Conservation (phyloP, 2,113 vertebrate species). For the Syngnathoides biaculeatus region DNA sequence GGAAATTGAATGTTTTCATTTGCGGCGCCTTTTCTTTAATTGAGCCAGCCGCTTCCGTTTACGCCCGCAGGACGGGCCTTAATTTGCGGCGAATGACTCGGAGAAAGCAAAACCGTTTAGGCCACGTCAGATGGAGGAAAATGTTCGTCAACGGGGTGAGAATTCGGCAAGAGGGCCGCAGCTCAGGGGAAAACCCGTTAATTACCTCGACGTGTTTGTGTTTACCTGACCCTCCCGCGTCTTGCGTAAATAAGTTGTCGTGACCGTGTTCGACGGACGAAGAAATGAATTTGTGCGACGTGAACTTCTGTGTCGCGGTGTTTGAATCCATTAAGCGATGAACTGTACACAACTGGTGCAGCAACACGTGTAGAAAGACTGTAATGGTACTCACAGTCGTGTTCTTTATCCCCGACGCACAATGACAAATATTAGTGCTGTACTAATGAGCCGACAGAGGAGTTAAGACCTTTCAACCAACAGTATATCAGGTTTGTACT, state of each 20-base stretch:
- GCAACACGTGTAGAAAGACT: not conserved
- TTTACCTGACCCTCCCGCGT: not conserved
- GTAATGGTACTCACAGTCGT: not conserved
- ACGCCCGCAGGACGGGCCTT: not conserved
- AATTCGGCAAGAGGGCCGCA: not conserved
- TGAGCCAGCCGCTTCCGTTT: not conserved
- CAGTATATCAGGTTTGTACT: too few species aligned
- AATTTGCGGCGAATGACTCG: conserved; percentile 7
- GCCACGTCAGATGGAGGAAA: not conserved
- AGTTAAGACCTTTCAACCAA: too few species aligned
- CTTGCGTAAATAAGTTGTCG: conserved; percentile 18
- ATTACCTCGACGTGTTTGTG: not conserved
- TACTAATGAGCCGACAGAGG: not conserved
- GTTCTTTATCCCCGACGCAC: not conserved
- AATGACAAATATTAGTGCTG: not conserved
- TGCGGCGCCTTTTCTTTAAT: not conserved
- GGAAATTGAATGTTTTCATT: conserved; percentile 2
- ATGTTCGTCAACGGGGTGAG: not conserved
- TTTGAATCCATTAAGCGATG: too few species aligned
- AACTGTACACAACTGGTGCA: too few species aligned
- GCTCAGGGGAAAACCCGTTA: not conserved
- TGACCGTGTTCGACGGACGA: not conserved
- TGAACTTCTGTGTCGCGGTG: too few species aligned
- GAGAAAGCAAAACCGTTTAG: not conserved
- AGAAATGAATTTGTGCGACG: not conserved